Conservation (phyloP, 2,888 invertebrate species). For the Litoditis marina region DNA sequence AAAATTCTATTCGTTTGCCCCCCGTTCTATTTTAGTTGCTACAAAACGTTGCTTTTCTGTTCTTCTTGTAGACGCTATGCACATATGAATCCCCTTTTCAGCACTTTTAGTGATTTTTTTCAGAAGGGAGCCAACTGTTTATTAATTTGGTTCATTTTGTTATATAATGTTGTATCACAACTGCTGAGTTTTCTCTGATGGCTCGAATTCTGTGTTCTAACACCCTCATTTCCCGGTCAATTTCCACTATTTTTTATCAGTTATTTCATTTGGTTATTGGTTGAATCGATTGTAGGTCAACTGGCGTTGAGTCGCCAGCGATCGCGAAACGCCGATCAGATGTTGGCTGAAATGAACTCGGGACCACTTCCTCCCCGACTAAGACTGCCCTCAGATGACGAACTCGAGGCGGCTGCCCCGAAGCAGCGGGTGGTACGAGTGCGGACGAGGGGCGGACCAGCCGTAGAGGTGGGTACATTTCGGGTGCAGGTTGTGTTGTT, state of each 20-base stretch:
- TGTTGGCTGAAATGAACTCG: neutral
- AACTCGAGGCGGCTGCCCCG: neutral
- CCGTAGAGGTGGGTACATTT: slow-evolving; percentile 28
- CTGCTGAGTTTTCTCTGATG: no score
- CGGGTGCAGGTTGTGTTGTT: slow-evolving; percentile 1
- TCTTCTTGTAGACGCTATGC: no score
- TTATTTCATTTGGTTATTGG: slow-evolving; percentile 2
- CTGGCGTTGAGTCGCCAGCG: slow-evolving; percentile 27
- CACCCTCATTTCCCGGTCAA: no score
- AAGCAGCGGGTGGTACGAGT: slow-evolving; percentile 16
- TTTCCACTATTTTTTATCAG: neutral
- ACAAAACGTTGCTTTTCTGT: neutral
- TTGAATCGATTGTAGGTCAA: slow-evolving; percentile 17
- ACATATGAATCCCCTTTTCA: no score
- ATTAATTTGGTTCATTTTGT: neutral
- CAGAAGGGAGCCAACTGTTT: neutral
- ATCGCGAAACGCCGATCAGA: slow-evolving; percentile 18
- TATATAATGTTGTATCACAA: no score
- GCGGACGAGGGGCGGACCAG: slow-evolving; percentile 39
- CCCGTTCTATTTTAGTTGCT: no score
- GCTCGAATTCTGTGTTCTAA: no score
- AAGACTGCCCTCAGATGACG: slow-evolving; percentile 6
- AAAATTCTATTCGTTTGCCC: no score
- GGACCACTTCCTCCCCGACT: neutral
- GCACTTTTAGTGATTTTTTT: no score